Base-by-base conservation (phyloP, 2,888 invertebrate species). In the Stegophylla sp. region DNA sequence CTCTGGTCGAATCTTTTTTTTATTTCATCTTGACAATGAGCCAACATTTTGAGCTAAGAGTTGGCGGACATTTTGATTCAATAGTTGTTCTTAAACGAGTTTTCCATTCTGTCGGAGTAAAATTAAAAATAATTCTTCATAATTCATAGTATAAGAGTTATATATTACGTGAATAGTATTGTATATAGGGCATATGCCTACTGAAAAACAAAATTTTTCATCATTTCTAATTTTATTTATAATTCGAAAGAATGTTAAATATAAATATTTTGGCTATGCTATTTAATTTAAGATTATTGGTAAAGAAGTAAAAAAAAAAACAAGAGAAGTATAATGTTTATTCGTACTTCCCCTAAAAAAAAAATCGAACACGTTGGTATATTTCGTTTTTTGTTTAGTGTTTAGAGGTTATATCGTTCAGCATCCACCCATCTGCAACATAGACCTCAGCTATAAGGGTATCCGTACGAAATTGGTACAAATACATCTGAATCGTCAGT, bases 401-500 rank as follows among this genome's bases (percentile, higher is more conserved):
- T 72, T 71, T 7, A 34, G 34, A 34, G 3, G 34, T n/a, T n/a
- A n/a, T 34, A 41, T 34, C 2, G 23, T 56, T 56, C 56, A 10
- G 23, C 17, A 26, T 41, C 17, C 10, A 43, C 3, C 43, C 10
- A n/a, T 23, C 28, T n/a, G 34, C 0, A 13, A 41, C 45, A 51
- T 48, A 23, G 53, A 72, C 72, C 56, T 72, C 10, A 17, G 12
- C 53, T n/a, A 34, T 7, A 7, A 34, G 41, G 41, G 56, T 41
- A 56, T 56, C 15, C 20, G n/a, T 48, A 34, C 15, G 28, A 20
- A 10, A 63, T 74, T 63, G 61, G 48, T 51, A 63, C 63, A 13
- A 74, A 59, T 26, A 69, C 41, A 72, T 63, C 74, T 9, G 20
- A 15, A 48, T 63, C 61, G 48, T 28, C 74, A 20, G 61, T 74